Evolutionary conservation across 2,888 invertebrate species (phyloP).

Genomic region (Acrobasis consociella): DNA sequence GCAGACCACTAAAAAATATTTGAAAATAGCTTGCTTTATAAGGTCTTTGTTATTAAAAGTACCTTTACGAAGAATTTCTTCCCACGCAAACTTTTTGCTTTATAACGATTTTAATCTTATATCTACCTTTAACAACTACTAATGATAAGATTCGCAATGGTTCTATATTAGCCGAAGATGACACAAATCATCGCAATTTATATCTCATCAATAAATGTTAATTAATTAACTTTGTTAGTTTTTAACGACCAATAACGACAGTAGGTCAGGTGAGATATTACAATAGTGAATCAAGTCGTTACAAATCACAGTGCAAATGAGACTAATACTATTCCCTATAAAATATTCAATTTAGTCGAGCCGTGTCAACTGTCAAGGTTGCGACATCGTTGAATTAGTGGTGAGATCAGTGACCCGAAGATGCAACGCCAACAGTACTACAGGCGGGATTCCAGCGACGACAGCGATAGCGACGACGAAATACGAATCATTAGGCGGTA

Average conservation of each 20-base stretch:
- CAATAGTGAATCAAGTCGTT: slow-evolving; percentile 21
- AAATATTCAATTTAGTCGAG: slow-evolving; percentile 19
- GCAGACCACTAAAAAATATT: too few relatives aligned
- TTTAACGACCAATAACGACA: slow-evolving; percentile 24
- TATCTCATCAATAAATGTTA: slow-evolving; percentile 1
- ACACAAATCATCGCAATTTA: neutral
- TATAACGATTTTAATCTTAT: too few relatives aligned
- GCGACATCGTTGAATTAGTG: slow-evolving; percentile 23
- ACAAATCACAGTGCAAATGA: neutral
- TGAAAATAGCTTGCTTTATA: too few relatives aligned
- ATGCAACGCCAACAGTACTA: slow-evolving; percentile 10
- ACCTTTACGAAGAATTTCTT: too few relatives aligned
- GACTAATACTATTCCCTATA: neutral
- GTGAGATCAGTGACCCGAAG: slow-evolving; percentile 34
- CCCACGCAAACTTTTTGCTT: too few relatives aligned
- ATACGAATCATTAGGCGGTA: slow-evolving; percentile 35
- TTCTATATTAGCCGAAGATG: neutral
- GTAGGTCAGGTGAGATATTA: slow-evolving; percentile 16
- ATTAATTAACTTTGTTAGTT: slow-evolving; percentile 21
- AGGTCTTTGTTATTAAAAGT: too few relatives aligned
- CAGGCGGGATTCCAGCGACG: slow-evolving; percentile 32
- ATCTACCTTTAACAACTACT: neutral
- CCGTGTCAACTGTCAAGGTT: slow-evolving; percentile 19
- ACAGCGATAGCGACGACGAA: slow-evolving; percentile 42
- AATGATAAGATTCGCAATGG: neutral